Base-by-base conservation (phyloP, 2,888 invertebrate genomes). In the Stenoptilia bipunctidactyla region DNA sequence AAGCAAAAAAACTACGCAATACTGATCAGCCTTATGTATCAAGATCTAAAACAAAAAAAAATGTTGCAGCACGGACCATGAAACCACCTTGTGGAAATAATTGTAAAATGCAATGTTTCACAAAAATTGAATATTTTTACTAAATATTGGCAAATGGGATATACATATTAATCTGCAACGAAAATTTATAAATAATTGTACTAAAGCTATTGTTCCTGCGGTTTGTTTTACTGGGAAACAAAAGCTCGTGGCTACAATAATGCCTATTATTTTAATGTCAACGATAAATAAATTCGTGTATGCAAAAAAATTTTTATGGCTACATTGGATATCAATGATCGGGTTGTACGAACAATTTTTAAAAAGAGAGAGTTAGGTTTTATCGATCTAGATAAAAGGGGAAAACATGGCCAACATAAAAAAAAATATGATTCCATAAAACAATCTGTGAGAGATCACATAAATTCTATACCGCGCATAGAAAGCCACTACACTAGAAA, bases 401-500 rank as follows among this genome's bases (percentile, higher is more conserved):
- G 40, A 3, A 40, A 36, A 40, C 40, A 40, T 15, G 40, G 36
- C 12, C 12, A 40, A n/a, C 40, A 40, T 27, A 40, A 36, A 12
- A 40, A 40, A 36, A 12, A 27, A n/a, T 25, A 13, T 27, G 40
- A 40, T 27, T 27, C 36, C 10, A 36, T 40, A 1, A 25, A 27
- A 10, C 10, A 40, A 13, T 10, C 15, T 10, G 27, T 40, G 1
- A 36, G 40, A 36, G 15, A 40, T 10, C 40, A 40, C 27, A 40
- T 40, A 2, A 15, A 39, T 13, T 36, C 36, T n/a, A 42, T 39
- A 33, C 39, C 42, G 9, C 33, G 42, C 1, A 42, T 42, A n/a
- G 39, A 42, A 37, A 27, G 25, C 15, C 42, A 39, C 33, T 38
- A 45, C 15, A 33, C 40, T 1, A 40, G 41, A 20, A 34, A 41